A percentile compares a stretch with the other conserved stretches of the same genome.
Evolutionary conservation across 2,888 invertebrate species (phyloP).

Genomic region (Lottia scabra): DNA sequence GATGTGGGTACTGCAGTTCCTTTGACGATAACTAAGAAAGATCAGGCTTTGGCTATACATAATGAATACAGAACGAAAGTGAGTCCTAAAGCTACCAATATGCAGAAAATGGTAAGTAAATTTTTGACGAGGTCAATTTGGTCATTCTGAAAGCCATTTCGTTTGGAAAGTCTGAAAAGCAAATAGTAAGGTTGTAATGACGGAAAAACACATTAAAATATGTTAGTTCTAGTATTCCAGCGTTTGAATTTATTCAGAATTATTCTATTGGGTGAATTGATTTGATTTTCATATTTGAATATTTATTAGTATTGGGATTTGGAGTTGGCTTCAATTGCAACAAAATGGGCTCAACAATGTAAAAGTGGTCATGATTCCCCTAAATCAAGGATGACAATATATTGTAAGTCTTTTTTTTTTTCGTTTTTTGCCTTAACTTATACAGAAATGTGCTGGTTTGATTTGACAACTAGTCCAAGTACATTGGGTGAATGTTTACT

Average conservation of each 20-base stretch:
- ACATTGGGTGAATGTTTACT: no score
- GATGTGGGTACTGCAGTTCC: conserved; percentile 14
- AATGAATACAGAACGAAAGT: conserved; percentile 22
- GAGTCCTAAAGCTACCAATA: conserved; percentile 21
- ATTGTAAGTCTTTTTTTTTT: neutral
- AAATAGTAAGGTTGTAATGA: no score
- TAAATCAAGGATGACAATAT: neutral
- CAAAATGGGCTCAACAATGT: conserved; percentile 9
- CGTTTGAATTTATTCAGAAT: no score
- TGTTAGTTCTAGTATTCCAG: no score
- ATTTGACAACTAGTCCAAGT: no score
- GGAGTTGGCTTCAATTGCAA: conserved; percentile 11
- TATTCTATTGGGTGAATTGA: no score
- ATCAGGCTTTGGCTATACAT: conserved; percentile 20
- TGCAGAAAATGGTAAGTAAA: conserved; percentile 28
- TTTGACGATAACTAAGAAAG: conserved; percentile 13
- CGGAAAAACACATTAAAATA: no score
- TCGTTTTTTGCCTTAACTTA: no score
- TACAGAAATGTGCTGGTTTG: no score
- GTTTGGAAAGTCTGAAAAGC: no score
- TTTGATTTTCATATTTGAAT: neutral
- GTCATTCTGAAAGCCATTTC: no score
- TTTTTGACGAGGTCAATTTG: no score
- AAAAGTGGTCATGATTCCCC: neutral
- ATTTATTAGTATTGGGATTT: conserved; percentile 5